phyloP scores from a whole-genome alignment of 2,888 invertebrate genomes.

The Suillia variegata region DNA sequence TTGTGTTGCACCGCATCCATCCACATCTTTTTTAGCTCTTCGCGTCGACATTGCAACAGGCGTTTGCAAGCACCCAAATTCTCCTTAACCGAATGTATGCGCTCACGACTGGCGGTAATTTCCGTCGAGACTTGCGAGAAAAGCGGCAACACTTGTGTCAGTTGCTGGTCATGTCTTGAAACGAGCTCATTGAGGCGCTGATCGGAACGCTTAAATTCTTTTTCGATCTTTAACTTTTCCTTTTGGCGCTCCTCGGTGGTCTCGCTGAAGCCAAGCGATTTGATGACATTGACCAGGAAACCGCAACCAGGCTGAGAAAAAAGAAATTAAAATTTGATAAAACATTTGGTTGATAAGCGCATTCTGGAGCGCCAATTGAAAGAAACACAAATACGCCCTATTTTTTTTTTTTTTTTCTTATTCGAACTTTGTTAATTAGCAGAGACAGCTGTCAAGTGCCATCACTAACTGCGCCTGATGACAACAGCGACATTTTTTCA shows the following conservation, averaged over 20 bases:
- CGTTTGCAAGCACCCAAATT: slow-evolving; percentile 83
- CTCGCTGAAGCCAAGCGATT: slow-evolving; percentile 91
- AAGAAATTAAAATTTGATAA: slow-evolving; percentile 4
- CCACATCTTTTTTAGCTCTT: slow-evolving; percentile 93
- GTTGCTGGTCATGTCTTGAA: slow-evolving; percentile 83
- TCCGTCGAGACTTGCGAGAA: slow-evolving; percentile 78
- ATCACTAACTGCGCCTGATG: slow-evolving; percentile 34
- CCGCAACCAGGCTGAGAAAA: slow-evolving; percentile 71
- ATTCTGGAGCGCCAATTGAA: slow-evolving; percentile 1
- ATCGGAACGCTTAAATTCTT: slow-evolving; percentile 91
- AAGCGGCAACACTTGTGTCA: slow-evolving; percentile 72
- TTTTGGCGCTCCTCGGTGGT: slow-evolving; percentile 91
- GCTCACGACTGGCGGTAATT: slow-evolving; percentile 77
- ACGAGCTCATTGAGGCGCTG: slow-evolving; percentile 86
- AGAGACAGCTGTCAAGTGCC: slow-evolving; percentile 26
- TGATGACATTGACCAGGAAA: slow-evolving; percentile 91
- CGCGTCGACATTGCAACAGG: slow-evolving; percentile 85
- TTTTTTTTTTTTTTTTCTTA: too few species aligned
- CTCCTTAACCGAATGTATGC: slow-evolving; percentile 78
- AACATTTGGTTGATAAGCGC: slow-evolving; percentile 1
- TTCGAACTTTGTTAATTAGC: too few species aligned
- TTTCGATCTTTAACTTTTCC: slow-evolving; percentile 91
- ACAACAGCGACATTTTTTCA: background rate
- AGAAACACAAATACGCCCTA: slow-evolving; percentile 18
- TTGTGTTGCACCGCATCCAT: slow-evolving; percentile 95